Conservation (phyloP, 1,140 invertebrate species). For the Nebria ingens region DNA sequence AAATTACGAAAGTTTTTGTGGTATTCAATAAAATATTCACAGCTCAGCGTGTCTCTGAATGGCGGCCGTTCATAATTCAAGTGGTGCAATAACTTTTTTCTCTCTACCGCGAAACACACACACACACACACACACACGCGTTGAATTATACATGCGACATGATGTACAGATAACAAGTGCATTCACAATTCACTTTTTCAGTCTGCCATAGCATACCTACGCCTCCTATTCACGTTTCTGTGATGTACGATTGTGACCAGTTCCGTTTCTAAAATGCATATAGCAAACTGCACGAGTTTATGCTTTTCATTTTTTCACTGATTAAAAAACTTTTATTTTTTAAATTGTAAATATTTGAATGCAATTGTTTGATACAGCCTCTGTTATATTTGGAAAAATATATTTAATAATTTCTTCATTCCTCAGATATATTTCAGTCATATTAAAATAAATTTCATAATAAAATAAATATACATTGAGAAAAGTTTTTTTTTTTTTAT, state of each 20-base stretch:
- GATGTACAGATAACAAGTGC: constrained; percentile 6
- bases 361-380: too few species aligned
- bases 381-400: too few species aligned
- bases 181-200: constrained; percentile 8
- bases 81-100: constrained; percentile 2
- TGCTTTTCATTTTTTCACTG: too few species aligned
- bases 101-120: not conserved
- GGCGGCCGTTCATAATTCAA: constrained; percentile 4
- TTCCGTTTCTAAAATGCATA: too few species aligned
- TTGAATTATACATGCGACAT: constrained; percentile 7
- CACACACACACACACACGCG: not conserved
- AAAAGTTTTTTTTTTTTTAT: too few species aligned
- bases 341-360: too few species aligned
- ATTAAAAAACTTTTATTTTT: too few species aligned
- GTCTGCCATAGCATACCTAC: not conserved
- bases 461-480: too few species aligned
- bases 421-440: too few species aligned
- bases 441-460: too few species aligned
- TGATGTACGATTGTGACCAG: not conserved
- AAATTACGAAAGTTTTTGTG: not conserved
- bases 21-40: not conserved
- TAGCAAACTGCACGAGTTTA: too few species aligned
- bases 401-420: too few species aligned
- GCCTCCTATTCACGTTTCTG: not conserved
- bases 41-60: not conserved